Evolutionary conservation across 2,797 vertebrate species (phyloP), one percentile per base, ranked within the genome.

Genomic region (Pteropus rufus): DNA sequence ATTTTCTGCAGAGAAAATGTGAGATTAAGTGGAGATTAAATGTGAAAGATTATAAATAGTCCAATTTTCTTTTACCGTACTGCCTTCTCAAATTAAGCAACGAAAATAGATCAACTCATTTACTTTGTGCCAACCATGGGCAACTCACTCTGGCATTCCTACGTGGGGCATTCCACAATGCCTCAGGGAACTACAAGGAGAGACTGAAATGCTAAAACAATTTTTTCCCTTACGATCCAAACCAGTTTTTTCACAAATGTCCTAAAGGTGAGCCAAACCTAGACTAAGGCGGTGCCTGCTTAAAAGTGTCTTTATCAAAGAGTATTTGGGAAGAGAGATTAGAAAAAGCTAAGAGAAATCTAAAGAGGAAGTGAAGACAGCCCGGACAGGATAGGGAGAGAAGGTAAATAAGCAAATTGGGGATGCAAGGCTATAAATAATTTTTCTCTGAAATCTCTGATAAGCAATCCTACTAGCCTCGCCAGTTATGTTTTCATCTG

Each of bases 41-140:
- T 87, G n/a, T 65, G 36, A 89, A 89, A 65, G 23, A 85, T 56
- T 39, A 92, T 80, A 81, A 88, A 82, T 46, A 79, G 36, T 54
- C 29, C 65, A 39, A 34, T 81, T 94, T 69, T 2, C 79, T 96
- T 97, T 75, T 91, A 89, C 46, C 19, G 14, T 62, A 36, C 76
- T 70, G 39, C 26, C 70, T 92, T 46, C 62, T 93, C 85, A 97
- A 93, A 90, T 26, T 44, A 72, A 96, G 84, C 89, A 90, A 79
- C 49, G 62, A 90, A 94, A 94, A 62, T 4, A 91, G 72, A 54
- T 85, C 91, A 85, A 49, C 69, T 77, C 56, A 52, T 65, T 89
- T 83, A 15, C 26, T 31, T 67, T 86, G 76, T 80, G 86, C 84
- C 52, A 65, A 12, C 5, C 0, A 2, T 82, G 62, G 60, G 52